Evolutionary conservation across 2,888 invertebrate genomes (phyloP).

Genomic region (Agrochola lychnidis): DNA sequence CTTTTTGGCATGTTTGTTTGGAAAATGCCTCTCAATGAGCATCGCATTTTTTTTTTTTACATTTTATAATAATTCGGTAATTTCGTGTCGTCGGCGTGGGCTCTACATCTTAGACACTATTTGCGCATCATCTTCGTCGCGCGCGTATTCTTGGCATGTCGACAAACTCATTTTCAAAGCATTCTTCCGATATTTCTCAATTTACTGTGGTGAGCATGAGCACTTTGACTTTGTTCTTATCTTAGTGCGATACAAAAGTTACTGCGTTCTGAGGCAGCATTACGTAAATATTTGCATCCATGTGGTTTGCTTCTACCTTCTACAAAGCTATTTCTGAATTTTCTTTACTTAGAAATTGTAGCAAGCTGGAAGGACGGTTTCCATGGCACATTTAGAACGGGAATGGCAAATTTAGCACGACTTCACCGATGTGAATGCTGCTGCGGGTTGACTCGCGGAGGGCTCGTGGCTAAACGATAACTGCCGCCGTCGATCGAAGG

Average conservation of each 20-base stretch:
- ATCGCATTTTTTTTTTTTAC: no score
- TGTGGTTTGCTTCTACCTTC: not conserved
- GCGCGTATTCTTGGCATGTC: slow-evolving; percentile 18
- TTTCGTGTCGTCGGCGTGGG: not conserved
- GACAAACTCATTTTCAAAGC: not conserved
- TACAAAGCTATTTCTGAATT: not conserved
- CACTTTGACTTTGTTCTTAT: not conserved
- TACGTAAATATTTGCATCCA: not conserved
- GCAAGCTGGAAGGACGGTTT: not conserved
- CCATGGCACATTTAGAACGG: not conserved
- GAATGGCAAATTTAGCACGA: not conserved
- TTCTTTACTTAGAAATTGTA: not conserved
- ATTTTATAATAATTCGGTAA: not conserved
- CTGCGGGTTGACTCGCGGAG: not conserved
- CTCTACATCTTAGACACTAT: not conserved
- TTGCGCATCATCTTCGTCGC: not conserved
- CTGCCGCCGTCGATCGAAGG: not conserved
- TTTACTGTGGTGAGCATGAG: not conserved
- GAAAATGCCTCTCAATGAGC: not conserved
- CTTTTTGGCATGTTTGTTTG: not conserved
- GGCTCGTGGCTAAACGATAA: not conserved
- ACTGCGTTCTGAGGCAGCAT: not conserved
- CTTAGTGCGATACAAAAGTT: not conserved
- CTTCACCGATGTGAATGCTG: not conserved
- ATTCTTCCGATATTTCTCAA: not conserved